Conservation (phyloP, 35 echinoderm and acorn worm genomes). For the Diadema setosum region DNA sequence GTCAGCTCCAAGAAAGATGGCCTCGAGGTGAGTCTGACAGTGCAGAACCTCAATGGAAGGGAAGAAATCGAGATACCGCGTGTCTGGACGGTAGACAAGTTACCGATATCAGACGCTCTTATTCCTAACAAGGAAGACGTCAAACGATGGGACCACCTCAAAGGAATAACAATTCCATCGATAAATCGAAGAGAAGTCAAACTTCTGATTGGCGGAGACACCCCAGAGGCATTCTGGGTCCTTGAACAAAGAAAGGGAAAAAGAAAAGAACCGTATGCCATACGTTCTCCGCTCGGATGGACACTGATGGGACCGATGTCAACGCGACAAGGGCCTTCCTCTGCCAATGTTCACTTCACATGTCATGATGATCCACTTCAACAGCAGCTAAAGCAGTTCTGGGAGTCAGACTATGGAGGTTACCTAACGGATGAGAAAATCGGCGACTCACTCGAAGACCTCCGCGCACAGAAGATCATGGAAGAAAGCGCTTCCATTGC, state of each 20-base stretch:
- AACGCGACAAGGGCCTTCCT: background rate
- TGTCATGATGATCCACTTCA: background rate
- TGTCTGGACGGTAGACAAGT: slow-evolving; percentile 34
- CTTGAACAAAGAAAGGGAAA: slow-evolving; percentile 53
- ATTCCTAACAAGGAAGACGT: slow-evolving; percentile 21
- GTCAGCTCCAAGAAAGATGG: background rate
- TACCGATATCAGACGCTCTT: slow-evolving; percentile 5
- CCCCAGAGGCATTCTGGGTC: slow-evolving; percentile 64
- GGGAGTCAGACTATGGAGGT: slow-evolving; percentile 1
- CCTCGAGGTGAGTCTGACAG: background rate
- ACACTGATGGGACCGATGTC: slow-evolving; percentile 21
- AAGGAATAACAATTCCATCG: background rate
- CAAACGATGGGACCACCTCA: slow-evolving; percentile 19
- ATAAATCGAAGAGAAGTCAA: slow-evolving; percentile 10
- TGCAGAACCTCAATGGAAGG: background rate
- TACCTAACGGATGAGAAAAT: background rate
- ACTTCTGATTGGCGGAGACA: slow-evolving; percentile 55
- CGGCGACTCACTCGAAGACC: slow-evolving; percentile 3
- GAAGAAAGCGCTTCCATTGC: background rate
- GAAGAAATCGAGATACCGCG: slow-evolving; percentile 7
- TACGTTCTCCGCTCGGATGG: slow-evolving; percentile 24
- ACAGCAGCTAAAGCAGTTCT: background rate
- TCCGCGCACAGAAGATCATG: slow-evolving; percentile 10
- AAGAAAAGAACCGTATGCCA: slow-evolving; percentile 35
- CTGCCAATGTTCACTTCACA: background rate